Evolutionary conservation across 2,888 invertebrate genomes (phyloP).

Genomic region (Eucera pruinosa): DNA sequence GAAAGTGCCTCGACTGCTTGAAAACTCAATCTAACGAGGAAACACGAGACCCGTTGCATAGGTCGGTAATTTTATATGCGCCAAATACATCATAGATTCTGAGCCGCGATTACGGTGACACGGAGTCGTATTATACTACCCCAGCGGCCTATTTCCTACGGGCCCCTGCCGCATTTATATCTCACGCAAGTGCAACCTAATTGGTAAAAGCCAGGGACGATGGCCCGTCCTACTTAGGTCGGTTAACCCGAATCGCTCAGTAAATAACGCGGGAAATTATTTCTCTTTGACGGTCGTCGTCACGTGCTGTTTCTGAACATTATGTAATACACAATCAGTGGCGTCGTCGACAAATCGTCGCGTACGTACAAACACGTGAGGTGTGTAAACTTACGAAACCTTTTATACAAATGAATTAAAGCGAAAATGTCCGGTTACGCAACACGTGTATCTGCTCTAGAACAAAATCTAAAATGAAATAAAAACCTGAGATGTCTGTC

Average conservation of each 20-base stretch:
- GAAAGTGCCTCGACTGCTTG: constrained; percentile 51
- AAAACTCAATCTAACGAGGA: constrained; percentile 59
- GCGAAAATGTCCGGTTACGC: neutral
- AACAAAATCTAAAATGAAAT: neutral
- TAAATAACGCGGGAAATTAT: constrained; percentile 45
- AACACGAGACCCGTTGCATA: constrained; percentile 51
- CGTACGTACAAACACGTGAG: constrained; percentile 26
- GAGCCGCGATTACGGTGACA: constrained; percentile 50
- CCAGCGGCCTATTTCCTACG: constrained; percentile 48
- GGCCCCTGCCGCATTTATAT: constrained; percentile 42
- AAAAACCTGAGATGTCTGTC: neutral
- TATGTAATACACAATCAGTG: constrained; percentile 39
- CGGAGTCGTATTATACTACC: constrained; percentile 45
- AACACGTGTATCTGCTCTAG: neutral
- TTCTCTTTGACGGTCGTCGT: constrained; percentile 13
- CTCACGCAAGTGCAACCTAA: constrained; percentile 59
- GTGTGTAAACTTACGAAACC: constrained; percentile 20
- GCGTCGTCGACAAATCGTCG: constrained; percentile 16
- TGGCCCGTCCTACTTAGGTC: constrained; percentile 33
- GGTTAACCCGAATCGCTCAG: constrained; percentile 59
- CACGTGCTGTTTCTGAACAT: constrained; percentile 19
- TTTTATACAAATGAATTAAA: neutral
- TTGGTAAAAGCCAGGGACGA: constrained; percentile 66
- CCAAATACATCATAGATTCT: constrained; percentile 54
- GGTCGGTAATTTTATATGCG: constrained; percentile 55